Percentiles rank a stretch among this genome's conserved stretches.
These are phyloP conservation scores for Drosophila biarmipes DNA, from an alignment of 1,140 invertebrate genomes.

Conservation along the genomic window DNA sequence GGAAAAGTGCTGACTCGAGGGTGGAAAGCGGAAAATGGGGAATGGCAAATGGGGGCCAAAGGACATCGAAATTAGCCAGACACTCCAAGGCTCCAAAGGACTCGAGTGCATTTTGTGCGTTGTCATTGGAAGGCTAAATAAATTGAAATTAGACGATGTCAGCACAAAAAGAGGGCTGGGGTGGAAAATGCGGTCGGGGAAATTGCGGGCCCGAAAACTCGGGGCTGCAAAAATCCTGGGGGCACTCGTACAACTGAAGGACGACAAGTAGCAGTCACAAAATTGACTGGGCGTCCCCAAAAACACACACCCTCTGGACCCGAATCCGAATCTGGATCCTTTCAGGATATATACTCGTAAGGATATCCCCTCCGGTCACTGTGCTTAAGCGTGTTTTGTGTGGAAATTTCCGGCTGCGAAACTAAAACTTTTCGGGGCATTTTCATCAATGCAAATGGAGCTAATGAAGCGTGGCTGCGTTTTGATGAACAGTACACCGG, in stretches of 20 bases:
- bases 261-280: slow-evolving; percentile 47
- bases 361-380: neutral
- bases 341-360: neutral
- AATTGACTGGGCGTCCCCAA: slow-evolving; percentile 50
- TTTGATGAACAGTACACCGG: neutral
- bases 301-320: neutral
- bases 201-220: neutral
- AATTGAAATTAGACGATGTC: slow-evolving; percentile 80
- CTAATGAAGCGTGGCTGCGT: slow-evolving; percentile 5
- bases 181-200: neutral
- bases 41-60: slow-evolving; percentile 12
- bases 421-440: neutral
- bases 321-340: too few relatives aligned
- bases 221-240: slow-evolving; percentile 1
- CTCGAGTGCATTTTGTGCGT: slow-evolving; percentile 69
- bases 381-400: slow-evolving; percentile 7
- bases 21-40: neutral
- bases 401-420: slow-evolving; percentile 4
- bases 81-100: slow-evolving; percentile 13
- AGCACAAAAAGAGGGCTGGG: slow-evolving; percentile 64
- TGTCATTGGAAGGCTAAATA: slow-evolving; percentile 76
- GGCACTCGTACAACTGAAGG: slow-evolving; percentile 10
- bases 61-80: slow-evolving; percentile 65
- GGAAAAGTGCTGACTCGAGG: slow-evolving; percentile 47
- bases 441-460: slow-evolving; percentile 6